phyloP scores from a whole-genome alignment of 2,797 vertebrate species.

The Esox lucius region DNA sequence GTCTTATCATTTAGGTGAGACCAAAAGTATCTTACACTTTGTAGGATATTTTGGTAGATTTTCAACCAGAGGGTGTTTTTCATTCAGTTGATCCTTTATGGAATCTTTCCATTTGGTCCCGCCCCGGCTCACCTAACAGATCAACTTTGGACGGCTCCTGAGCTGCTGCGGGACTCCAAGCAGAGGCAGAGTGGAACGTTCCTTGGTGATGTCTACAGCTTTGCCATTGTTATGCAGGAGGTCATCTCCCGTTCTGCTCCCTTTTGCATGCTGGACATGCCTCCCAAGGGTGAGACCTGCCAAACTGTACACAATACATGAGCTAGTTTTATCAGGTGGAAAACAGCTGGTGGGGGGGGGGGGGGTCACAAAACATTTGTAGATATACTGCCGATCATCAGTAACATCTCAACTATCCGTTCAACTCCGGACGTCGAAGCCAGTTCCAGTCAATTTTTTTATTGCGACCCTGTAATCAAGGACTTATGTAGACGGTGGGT shows the following conservation, averaged over 20 bases:
- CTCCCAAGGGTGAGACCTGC: conserved; percentile 75
- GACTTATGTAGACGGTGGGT: too few species aligned
- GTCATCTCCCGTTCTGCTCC: conserved; percentile 83
- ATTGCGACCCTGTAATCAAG: too few species aligned
- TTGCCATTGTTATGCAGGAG: conserved; percentile 89
- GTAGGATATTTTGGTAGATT: too few species aligned
- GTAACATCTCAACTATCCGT: too few species aligned
- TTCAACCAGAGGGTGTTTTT: too few species aligned
- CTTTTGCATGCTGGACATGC: conserved; percentile 90
- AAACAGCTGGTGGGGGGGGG: background rate
- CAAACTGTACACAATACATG: background rate
- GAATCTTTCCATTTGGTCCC: background rate
- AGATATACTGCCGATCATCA: too few species aligned
- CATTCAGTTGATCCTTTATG: too few species aligned
- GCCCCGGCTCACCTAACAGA: conserved; percentile 65
- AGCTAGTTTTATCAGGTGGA: background rate
- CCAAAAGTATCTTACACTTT: too few species aligned
- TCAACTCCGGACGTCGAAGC: too few species aligned
- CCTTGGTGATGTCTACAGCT: conserved; percentile 82
- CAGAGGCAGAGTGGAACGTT: conserved; percentile 73
- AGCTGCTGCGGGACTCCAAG: conserved; percentile 76
- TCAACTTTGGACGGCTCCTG: conserved; percentile 89
- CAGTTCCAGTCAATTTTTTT: too few species aligned
- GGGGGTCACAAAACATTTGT: too few species aligned
- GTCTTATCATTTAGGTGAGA: too few species aligned